Conservation (phyloP, 2,797 vertebrate genomes). For the Microctenopoma stevenorrisi region DNA sequence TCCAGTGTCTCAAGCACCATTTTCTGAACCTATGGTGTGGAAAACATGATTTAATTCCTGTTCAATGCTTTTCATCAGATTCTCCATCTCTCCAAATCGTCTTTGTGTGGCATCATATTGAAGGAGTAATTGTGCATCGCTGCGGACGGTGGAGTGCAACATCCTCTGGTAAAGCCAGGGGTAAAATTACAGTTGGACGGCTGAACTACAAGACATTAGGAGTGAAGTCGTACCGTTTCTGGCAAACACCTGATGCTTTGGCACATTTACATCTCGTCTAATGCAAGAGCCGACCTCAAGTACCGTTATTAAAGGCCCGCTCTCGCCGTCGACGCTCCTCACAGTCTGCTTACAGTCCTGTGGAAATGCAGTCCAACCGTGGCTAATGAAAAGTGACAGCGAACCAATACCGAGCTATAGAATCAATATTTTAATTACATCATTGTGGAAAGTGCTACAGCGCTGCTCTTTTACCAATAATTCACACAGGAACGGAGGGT, state of each 20-base stretch:
- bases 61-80: constrained; percentile 81
- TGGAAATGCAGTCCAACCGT: constrained; percentile 79
- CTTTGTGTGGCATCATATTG: constrained; percentile 76
- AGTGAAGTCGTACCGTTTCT: constrained; percentile 4
- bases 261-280: constrained; percentile 8
- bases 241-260: constrained; percentile 11
- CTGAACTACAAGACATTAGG: constrained; percentile 8
- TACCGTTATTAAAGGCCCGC: neutral
- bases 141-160: constrained; percentile 65
- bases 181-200: constrained; percentile 38
- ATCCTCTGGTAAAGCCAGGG: constrained; percentile 64
- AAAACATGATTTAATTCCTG: constrained; percentile 84
- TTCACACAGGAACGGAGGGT: constrained; percentile 14
- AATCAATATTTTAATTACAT: constrained; percentile 90
- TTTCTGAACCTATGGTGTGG: constrained; percentile 80
- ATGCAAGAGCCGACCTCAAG: constrained; percentile 13
- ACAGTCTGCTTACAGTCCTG: constrained; percentile 1
- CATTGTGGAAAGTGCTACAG: constrained; percentile 71
- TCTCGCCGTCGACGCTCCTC: neutral
- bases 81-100: constrained; percentile 76
- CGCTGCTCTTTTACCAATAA: constrained; percentile 15
- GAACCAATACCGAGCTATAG: constrained; percentile 85
- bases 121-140: constrained; percentile 77
- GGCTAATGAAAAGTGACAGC: constrained; percentile 88
- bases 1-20: constrained; percentile 79